Conservation (phyloP, 2,797 vertebrate species). For the Luscinia megarhynchos region DNA sequence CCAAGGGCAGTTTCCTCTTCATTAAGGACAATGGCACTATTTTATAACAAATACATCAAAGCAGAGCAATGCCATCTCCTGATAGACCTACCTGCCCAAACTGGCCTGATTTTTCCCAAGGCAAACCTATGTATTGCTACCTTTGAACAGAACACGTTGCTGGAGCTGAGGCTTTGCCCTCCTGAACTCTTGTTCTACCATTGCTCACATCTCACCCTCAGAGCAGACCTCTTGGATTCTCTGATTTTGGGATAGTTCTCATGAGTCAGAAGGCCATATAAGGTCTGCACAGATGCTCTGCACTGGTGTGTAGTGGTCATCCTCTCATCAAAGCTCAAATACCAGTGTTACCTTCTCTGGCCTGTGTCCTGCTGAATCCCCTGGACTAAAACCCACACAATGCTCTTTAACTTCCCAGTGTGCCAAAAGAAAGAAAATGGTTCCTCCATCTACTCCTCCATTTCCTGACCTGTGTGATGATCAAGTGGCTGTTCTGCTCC, state of each 20-base stretch:
- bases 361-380: neutral
- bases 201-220: neutral
- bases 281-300: neutral
- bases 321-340: neutral
- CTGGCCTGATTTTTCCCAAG: neutral
- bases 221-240: neutral
- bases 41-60: neutral
- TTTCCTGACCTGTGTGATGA: neutral
- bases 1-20: neutral
- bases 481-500: neutral
- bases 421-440: neutral
- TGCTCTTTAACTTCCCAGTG: neutral
- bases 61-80: neutral
- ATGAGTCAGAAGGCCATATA: neutral
- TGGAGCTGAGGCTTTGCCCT: neutral
- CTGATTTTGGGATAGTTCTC: neutral
- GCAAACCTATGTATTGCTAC: neutral
- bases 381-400: neutral
- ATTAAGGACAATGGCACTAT: neutral
- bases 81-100: neutral
- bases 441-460: neutral
- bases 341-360: neutral
- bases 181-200: neutral
- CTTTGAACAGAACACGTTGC: neutral
- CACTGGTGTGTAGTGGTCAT: neutral